phyloP scores from a whole-genome alignment of 1,140 invertebrate species.

The Aphaenogaster floridana region DNA sequence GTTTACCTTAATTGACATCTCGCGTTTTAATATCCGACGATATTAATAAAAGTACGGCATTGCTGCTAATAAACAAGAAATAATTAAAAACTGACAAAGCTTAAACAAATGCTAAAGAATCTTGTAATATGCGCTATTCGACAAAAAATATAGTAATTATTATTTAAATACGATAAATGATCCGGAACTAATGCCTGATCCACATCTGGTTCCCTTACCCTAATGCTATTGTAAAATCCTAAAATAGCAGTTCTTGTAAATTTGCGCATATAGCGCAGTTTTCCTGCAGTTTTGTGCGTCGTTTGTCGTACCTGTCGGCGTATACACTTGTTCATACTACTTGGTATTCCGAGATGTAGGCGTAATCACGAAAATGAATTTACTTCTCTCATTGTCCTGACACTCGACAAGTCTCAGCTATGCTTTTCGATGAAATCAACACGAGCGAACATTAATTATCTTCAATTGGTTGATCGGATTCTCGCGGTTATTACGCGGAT shows the following conservation, averaged over 20 bases:
- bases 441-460: constrained; percentile 56
- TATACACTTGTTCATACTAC: constrained; percentile 16
- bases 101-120: too few species aligned
- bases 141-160: too few species aligned
- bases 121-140: too few species aligned
- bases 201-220: too few species aligned
- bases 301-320: neutral
- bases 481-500: neutral
- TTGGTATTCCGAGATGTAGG: neutral
- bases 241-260: neutral
- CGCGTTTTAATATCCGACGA: too few species aligned
- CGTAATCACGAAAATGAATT: neutral
- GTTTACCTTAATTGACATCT: too few species aligned
- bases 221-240: neutral
- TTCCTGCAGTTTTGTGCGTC: neutral
- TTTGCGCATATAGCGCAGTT: neutral
- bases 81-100: too few species aligned
- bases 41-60: too few species aligned
- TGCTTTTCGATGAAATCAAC: constrained; percentile 55
- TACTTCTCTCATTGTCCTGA: constrained; percentile 37
- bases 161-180: too few species aligned
- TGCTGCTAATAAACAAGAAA: too few species aligned
- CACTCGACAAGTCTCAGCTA: constrained; percentile 53
- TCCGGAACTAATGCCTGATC: too few species aligned
- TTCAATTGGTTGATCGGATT: neutral